Conservation (phyloP, 1,140 invertebrate species). For the Acyrthosiphon pisum region DNA sequence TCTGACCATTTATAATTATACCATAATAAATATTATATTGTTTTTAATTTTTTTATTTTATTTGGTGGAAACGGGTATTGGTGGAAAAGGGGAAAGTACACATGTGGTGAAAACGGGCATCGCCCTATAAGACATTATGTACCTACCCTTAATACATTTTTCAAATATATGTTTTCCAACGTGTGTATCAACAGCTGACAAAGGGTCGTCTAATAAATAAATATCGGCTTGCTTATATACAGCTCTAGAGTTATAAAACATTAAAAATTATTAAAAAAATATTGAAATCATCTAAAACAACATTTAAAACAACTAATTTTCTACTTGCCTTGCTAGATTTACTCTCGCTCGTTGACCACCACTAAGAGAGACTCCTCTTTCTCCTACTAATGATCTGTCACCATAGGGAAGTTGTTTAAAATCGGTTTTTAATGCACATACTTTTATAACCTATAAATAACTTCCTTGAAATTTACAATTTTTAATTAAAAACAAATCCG, state of each 20-base stretch:
- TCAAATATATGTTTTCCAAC: conserved; percentile 82
- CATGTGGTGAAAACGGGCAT: no score
- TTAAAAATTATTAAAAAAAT: background rate
- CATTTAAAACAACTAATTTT: background rate
- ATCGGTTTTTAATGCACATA: conserved; percentile 79
- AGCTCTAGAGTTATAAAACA: conserved; percentile 54
- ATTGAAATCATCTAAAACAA: background rate
- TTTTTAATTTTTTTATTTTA: no score
- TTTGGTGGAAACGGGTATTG: no score
- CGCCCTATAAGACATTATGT: no score
- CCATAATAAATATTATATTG: no score
- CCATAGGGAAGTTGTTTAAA: conserved; percentile 76
- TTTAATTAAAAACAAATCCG: background rate
- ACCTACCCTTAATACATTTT: conserved; percentile 69
- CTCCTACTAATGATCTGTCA: conserved; percentile 88
- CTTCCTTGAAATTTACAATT: background rate
- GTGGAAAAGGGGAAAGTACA: no score
- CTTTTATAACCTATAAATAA: conserved; percentile 74
- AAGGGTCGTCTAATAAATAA: conserved; percentile 81
- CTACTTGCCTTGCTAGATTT: conserved; percentile 73
- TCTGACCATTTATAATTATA: no score
- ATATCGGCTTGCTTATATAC: conserved; percentile 70
- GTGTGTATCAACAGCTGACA: conserved; percentile 82
- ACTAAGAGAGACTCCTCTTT: conserved; percentile 79
- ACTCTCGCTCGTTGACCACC: conserved; percentile 92